Evolutionary conservation across 2,888 invertebrate genomes (phyloP), one percentile per base, ranked within the genome.

Genomic region (Meiosimyza platycephala): DNA sequence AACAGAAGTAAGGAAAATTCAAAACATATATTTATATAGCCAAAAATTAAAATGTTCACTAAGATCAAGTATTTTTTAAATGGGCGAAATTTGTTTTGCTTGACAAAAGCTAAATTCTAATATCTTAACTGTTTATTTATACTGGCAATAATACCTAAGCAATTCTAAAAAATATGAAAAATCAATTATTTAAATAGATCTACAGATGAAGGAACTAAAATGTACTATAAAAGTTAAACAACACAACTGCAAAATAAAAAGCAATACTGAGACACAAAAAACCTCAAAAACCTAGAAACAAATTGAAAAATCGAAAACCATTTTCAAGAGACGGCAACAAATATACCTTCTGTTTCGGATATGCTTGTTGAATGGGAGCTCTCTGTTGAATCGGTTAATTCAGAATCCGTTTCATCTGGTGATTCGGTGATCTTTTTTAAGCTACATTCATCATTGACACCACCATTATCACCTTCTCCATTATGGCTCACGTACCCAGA

Each of bases 381-480:
- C 80, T 87, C 87, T 76, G 87, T 87, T 54, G 87, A 87, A 80
- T 87, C 87, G 78, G 85, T 86, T 75, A 84, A 86, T 88, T 89
- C 85, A 87, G 90, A 90, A 80, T 90, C 89, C 77, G 88, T 90
- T 82, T 89, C 89, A 77, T 89, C 88, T 40, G 40, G 40, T 79
- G 87, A 86, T 86, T 86, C 85, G 85, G 76, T 71, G 71, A 76
- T 75, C 28, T 76, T 72, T 22, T 76, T 70, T 64, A 78, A 63
- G 62, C 73, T 76, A 73, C 66, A 63, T 1, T 62, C 40, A 9
- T 74, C 70, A 48, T 68, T 71, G 16, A 62, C 65, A 66, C 62
- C 71, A 52, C 63, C 73, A 15, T 73, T 69, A 63, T 71, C 76
- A 64, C 47, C 65, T 60, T 68, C 67, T 66, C 73, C 73, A 71